A percentile compares a stretch with the other conserved stretches of the same genome.
Evolutionary conservation across 2,113 vertebrate genomes (phyloP).

Genomic region (Proterorhinus semilunaris): DNA sequence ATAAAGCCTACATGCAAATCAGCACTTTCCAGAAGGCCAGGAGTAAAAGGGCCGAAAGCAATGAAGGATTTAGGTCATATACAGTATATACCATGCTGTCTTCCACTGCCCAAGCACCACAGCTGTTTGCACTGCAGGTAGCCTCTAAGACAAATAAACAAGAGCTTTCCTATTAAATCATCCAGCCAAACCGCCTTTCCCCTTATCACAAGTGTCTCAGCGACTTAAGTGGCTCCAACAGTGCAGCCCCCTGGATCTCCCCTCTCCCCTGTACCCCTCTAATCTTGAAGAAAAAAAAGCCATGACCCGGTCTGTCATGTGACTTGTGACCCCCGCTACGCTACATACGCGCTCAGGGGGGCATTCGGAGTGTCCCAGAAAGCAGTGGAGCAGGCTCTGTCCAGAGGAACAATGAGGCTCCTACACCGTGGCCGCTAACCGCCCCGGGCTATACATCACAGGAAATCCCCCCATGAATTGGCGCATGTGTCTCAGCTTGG

Average conservation of each 20-base stretch:
- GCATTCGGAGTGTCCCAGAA: conserved; percentile 61
- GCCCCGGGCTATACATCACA: conserved; percentile 65
- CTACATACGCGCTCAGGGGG: conserved; percentile 29
- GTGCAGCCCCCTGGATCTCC: conserved; percentile 16
- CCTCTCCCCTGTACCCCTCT: conserved; percentile 6
- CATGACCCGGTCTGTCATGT: conserved; percentile 48
- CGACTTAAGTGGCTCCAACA: conserved; percentile 12
- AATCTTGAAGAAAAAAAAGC: conserved; percentile 40
- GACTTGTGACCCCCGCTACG: conserved; percentile 47
- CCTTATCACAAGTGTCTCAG: conserved; percentile 12
- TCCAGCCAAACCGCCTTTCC: conserved; percentile 3
- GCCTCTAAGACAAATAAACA: conserved; percentile 8
- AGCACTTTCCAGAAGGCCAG: background rate
- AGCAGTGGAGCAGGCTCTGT: conserved; percentile 47
- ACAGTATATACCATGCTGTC: background rate
- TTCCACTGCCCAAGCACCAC: background rate
- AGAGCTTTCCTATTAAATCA: conserved; percentile 12
- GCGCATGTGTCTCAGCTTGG: conserved; percentile 2
- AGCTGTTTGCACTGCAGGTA: conserved; percentile 9
- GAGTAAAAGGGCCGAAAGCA: background rate
- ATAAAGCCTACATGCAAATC: background rate
- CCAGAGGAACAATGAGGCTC: conserved; percentile 59
- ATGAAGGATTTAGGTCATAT: conserved; percentile 5
- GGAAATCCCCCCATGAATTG: conserved; percentile 60
- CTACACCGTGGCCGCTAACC: conserved; percentile 55